Base-by-base conservation (phyloP, 2,113 vertebrate genomes). In the Alethe diademata region DNA sequence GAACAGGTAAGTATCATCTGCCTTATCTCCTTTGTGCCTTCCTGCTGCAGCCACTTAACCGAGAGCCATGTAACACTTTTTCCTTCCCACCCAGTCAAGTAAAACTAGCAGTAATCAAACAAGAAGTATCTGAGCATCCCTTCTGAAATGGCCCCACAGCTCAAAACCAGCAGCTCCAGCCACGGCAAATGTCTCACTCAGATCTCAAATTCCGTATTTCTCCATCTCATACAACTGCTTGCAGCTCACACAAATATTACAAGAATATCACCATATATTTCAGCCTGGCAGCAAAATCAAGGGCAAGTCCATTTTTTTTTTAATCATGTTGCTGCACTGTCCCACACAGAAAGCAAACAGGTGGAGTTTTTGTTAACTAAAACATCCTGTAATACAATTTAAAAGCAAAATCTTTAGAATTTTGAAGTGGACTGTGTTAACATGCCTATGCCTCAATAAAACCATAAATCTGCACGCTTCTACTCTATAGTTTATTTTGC, bases 371-470 rank as follows among this genome's bases (percentile, higher is more conserved):
- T 2, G 3, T 57, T 80, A 94, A 93, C 81, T 95, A 94, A 94
- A 91, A 94, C 91, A 97, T 97, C 95, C 93, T 96, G 95, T 86
- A 95, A 97, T 95, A 94, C 83, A 97, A 96, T 93, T 96, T 93
- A 95, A 69, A 73, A 94, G 72, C 26, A 95, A 97, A 97, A 96
- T 90, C 88, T 91, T 86, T 75, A 33, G 90, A 94, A 96, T 97
- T 98, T 98, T 96, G 26, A 98, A 89, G 78, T 91, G 74, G 53
- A 90, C 42, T 95, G 88, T 83, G 48, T 87, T 90, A 97, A 97
- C 96, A 97, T 97, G 95, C 86, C 96, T 96, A 88, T 20, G 78
- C 92, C 97, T 98, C 97, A 97, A 96, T 97, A 98, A 98, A 98
- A 97, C 81, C 95, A 98, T 98, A 98, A 98, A 98, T 98, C 96